Base-by-base conservation (phyloP, 2,888 invertebrate species). In the Cremastinae sp. region DNA sequence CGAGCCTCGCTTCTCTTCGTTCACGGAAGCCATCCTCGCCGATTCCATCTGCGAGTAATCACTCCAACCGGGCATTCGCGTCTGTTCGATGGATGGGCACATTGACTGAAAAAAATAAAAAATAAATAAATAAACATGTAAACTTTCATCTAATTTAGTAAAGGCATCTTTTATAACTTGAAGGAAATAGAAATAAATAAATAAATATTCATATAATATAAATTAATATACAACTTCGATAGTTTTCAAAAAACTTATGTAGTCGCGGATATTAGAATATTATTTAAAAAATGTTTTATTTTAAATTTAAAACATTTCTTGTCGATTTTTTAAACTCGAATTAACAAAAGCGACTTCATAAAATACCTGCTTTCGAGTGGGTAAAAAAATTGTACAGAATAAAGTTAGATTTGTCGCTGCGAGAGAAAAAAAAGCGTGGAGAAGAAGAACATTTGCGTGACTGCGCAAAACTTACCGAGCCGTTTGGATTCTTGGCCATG, bases 401-500 rank as follows among this genome's bases (percentile, higher is more conserved):
- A 49, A 9, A 43, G 16, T 64, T 37, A 59, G 18, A 58, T 16
- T 10, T 65, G 70, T 75, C 66, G 71, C 71, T 12, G 1, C 10
- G 20, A 39, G 12, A 9, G 37, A 10, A 28, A n/a, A 20, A 2
- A 16, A 14, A 18, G 1, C 12, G 5, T 8, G 7, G 41, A 16
- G 16, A 37, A 35, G 10, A 1, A 0, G 12, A 49, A 45, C 7
- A 66, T 69, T 77, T 20, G 69, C 73, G 73, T 61, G 73, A 69
- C 70, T 61, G 56, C 41, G 64, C 58, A n/a, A 68, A 61, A 81
- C 83, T 86, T 84, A 89, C 89, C 86, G 86, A 85, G 81, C 83
- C 86, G 79, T 88, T 87, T 81, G 87, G 83, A 87, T 88, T 89
- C 86, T 89, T 89, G 80, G 87, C 86, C 87, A 87, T 88, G 84